Evolutionary conservation across 1,140 invertebrate genomes (phyloP), one percentile per base, ranked within the genome.

Genomic region (Sminthurides bifidus): DNA sequence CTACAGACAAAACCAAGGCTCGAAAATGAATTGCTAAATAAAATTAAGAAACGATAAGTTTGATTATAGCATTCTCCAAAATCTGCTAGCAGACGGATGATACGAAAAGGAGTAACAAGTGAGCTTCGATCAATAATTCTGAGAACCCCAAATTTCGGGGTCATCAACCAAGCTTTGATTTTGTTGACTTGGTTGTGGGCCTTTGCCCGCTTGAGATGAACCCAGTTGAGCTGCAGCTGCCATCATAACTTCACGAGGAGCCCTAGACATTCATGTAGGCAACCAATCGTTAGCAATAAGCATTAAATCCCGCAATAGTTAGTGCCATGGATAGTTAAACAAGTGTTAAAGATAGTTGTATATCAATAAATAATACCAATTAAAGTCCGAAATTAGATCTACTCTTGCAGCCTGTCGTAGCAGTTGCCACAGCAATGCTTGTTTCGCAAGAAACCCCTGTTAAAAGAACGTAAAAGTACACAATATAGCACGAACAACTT

Each of bases 401-500:
- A n/a, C n/a, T n/a, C n/a, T n/a, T n/a, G n/a, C n/a, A n/a, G n/a
- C n/a, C n/a, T n/a, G n/a, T n/a, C n/a, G n/a, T n/a, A n/a, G n/a
- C n/a, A n/a, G n/a, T n/a, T n/a, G n/a, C n/a, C n/a, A n/a, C n/a
- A n/a, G n/a, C n/a, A n/a, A n/a, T n/a, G n/a, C n/a, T n/a, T n/a
- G n/a, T n/a, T n/a, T n/a, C n/a, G n/a, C n/a, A n/a, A n/a, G n/a
- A n/a, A n/a, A n/a, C n/a, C n/a, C n/a, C n/a, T n/a, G n/a, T n/a
- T n/a, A n/a, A n/a, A n/a, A n/a, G n/a, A n/a, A n/a, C n/a, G n/a
- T n/a, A n/a, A n/a, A n/a, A n/a, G n/a, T n/a, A n/a, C n/a, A n/a
- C n/a, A n/a, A n/a, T n/a, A 27, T 55, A 12, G 23, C 35, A 50
- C 26, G 26, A 19, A n/a, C 51, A 48, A 26, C 85, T 84, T 73